These are phyloP conservation scores for Melanocharis versteri DNA, from an alignment of 2,113 vertebrate genomes.

Conservation along the genomic window DNA sequence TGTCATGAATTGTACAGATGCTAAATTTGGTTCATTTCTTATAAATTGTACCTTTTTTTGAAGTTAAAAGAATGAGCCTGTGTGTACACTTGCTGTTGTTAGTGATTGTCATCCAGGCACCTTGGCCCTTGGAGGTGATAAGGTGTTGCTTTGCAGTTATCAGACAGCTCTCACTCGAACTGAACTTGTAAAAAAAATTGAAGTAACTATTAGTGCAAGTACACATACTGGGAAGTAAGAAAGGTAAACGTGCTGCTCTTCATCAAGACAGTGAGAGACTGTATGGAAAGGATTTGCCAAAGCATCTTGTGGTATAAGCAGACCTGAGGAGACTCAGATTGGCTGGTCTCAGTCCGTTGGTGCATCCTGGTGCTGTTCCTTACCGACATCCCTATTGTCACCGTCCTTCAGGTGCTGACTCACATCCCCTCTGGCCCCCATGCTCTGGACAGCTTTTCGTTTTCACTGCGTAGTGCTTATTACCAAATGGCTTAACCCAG, in stretches of 20 bases:
- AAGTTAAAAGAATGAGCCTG: neutral
- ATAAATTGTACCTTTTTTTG: neutral
- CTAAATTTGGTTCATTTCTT: neutral
- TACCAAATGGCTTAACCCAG: neutral
- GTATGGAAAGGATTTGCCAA: neutral
- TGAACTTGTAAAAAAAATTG: neutral
- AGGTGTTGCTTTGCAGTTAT: neutral
- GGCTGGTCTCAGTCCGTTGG: accelerated
- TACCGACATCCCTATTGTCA: neutral
- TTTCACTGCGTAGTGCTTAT: neutral
- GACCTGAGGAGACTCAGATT: neutral
- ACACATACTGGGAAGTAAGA: accelerated
- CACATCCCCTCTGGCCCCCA: accelerated
- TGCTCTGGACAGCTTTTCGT: neutral
- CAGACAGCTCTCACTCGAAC: neutral
- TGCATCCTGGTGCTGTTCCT: neutral
- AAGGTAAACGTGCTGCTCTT: neutral
- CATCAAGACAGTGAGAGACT: neutral
- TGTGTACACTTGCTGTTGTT: neutral
- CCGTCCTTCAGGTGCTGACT: neutral
- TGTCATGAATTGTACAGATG: neutral
- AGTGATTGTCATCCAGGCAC: neutral
- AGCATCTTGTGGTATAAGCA: neutral
- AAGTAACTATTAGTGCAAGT: neutral
- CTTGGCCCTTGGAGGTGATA: neutral